Evolutionary conservation across 2,888 invertebrate species (phyloP), one percentile per base, ranked within the genome.

Genomic region (Metalampra italica): DNA sequence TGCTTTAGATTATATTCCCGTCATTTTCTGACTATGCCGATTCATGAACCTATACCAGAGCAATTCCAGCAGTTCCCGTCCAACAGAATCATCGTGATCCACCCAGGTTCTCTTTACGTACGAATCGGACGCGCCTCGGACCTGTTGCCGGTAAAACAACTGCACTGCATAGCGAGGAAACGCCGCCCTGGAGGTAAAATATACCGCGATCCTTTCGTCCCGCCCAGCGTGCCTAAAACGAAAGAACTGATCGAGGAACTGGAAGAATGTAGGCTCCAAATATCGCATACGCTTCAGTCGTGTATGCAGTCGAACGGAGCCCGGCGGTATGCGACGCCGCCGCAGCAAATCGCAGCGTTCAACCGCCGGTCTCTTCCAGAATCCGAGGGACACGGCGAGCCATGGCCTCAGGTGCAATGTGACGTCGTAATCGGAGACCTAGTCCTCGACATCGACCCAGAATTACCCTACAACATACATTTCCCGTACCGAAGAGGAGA

Each of bases 61-160:
- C 83, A 81, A 57, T 90, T 90, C 55, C 80, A 93, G 87, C 93
- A 93, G 75, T 92, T 94, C 55, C 94, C 94, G 64, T 93, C 95
- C 0, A 94, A 95, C 65, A 93, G 94, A 52, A 95, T 96, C 39
- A 94, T 98, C 51, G 94, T 98, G n/a, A 97, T 98, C 49, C 98
- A 98, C 73, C 98, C 98, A 14, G 98, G 98, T 7, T 98, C 98
- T 0, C 91, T 95, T 43, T 94, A 96, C 77, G 91, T 98, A 22
- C 90, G 97, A 54, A 95, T 98, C 71, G 98, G 98, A 0, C 88
- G 96, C 62, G 97, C 98, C 1, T 96, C 97, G 0, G 98, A 98
- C 78, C 88, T 96, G 3, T 92, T 95, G 71, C 98, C 98, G 9
- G 91, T 94, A 48, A 94, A 94, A 36, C 91, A 97, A 50, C 90